These are phyloP conservation scores for Paracentrotus lividus DNA, from an alignment of 53 echinoderm and acorn worm species.

Conservation along the genomic window DNA sequence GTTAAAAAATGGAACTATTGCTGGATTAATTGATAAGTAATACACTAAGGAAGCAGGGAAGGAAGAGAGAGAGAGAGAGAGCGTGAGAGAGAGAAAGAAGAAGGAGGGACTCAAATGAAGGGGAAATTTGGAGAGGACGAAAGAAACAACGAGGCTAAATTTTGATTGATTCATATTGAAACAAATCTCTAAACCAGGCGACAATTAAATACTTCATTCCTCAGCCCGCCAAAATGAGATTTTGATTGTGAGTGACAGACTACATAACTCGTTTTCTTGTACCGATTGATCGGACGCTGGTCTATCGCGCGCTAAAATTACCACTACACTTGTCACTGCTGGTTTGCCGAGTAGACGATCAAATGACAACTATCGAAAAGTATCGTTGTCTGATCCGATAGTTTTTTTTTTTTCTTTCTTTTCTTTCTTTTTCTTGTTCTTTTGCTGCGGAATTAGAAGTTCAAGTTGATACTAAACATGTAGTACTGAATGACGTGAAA, in stretches of 20 bases:
- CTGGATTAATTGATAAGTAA: too few relatives aligned
- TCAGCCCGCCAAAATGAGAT: constrained; percentile 56
- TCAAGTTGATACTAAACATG: background rate
- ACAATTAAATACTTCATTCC: constrained; percentile 49
- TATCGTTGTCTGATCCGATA: constrained; percentile 17
- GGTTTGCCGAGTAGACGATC: constrained; percentile 20
- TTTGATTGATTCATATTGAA: constrained; percentile 54
- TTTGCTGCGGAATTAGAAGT: background rate
- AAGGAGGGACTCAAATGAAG: background rate
- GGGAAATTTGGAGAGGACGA: too few relatives aligned
- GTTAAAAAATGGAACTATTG: too few relatives aligned
- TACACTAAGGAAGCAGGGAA: background rate
- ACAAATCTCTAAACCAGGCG: constrained; percentile 61
- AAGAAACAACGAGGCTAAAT: background rate
- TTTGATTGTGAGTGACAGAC: constrained; percentile 57
- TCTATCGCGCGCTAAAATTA: constrained; percentile 46
- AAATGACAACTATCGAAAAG: background rate
- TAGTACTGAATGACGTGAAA: background rate
- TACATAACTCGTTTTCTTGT: constrained; percentile 59
- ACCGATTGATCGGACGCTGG: constrained; percentile 50
- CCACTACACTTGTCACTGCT: constrained; percentile 21
- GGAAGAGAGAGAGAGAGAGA: background rate
- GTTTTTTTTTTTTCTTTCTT: too few relatives aligned
- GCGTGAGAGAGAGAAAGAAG: background rate
- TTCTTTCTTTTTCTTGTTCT: too few relatives aligned